Evolutionary conservation across 2,888 invertebrate species (phyloP).

Genomic region (Keiferia lycopersicella): DNA sequence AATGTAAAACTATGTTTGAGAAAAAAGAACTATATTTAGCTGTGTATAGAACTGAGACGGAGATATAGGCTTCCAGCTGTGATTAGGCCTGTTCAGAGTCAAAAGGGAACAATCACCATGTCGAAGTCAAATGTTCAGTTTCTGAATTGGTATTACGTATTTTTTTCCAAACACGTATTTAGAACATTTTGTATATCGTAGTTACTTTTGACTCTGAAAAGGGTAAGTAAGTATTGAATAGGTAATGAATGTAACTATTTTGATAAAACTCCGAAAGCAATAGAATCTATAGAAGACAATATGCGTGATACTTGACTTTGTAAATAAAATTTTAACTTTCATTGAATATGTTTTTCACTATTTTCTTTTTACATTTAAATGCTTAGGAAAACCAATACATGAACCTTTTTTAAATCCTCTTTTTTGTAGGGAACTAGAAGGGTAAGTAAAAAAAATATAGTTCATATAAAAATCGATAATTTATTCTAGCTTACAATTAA

Average conservation of each 20-base stretch:
- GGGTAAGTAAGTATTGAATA: neutral
- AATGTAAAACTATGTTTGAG: neutral
- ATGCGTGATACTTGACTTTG: slow-evolving; percentile 34
- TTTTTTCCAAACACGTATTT: too few species aligned
- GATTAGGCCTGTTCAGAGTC: neutral
- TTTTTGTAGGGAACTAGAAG: neutral
- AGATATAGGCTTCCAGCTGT: neutral
- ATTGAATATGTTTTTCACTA: neutral
- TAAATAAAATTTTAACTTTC: slow-evolving; percentile 31
- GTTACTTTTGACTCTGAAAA: slow-evolving; percentile 8
- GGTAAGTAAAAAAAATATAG: neutral
- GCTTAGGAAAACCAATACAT: too few species aligned
- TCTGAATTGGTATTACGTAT: too few species aligned
- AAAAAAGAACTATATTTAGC: neutral
- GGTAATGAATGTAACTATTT: neutral
- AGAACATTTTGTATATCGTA: neutral
- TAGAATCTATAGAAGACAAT: slow-evolving; percentile 33
- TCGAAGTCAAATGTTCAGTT: too few species aligned
- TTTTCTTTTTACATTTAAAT: neutral
- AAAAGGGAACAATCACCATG: neutral
- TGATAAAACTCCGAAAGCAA: slow-evolving; percentile 33
- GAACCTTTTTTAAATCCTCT: neutral
- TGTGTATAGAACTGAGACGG: neutral
- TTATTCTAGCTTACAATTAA: slow-evolving; percentile 1
- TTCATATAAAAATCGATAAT: neutral